These are phyloP conservation scores for Corynorhinus townsendii DNA, from an alignment of 2,113 vertebrate species.

Conservation along the genomic window DNA sequence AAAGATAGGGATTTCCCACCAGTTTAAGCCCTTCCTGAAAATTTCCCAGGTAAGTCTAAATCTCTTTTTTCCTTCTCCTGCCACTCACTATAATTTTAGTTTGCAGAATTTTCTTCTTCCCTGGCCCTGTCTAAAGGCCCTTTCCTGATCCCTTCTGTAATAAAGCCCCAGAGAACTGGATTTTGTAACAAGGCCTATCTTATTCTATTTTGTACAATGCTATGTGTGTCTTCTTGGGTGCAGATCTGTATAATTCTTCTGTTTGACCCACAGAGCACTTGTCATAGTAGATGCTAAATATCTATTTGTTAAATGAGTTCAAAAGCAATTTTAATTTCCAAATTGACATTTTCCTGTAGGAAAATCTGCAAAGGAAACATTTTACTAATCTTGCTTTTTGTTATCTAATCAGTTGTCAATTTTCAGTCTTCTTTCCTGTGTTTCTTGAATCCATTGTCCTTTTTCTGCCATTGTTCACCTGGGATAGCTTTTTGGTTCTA, in stretches of 20 bases:
- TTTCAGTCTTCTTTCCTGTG: neutral
- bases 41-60: neutral
- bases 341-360: neutral
- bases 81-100: neutral
- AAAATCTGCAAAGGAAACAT: neutral
- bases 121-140: neutral
- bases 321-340: neutral
- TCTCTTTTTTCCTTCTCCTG: neutral
- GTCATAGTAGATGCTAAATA: neutral
- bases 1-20: neutral
- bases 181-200: neutral
- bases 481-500: neutral
- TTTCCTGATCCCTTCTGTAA: neutral
- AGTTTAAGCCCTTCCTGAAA: neutral
- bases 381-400: neutral
- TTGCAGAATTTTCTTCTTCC: neutral
- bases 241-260: neutral
- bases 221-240: neutral
- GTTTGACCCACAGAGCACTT: neutral
- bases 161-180: neutral
- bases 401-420: neutral
- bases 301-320: neutral
- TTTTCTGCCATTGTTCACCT: neutral
- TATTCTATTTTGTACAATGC: neutral
- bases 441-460: neutral